phyloP scores from a whole-genome alignment of 2,888 invertebrate genomes.

The Bursaphelenchus okinawaensis region DNA sequence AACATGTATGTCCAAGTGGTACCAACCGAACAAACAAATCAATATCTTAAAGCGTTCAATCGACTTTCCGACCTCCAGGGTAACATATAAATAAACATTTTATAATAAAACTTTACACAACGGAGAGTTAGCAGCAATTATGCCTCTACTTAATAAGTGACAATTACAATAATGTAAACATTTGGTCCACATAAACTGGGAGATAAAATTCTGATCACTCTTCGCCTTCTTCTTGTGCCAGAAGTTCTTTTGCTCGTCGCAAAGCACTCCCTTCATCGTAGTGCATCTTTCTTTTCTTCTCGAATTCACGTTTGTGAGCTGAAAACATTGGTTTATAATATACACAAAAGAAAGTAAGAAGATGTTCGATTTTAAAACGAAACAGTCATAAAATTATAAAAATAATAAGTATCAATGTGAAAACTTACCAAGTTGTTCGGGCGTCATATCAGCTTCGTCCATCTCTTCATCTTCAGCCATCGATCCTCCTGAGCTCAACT shows the following conservation, averaged over 20 bases:
- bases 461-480: conserved; percentile 32
- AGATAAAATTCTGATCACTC: background rate
- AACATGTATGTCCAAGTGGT: background rate
- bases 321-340: conserved; percentile 16
- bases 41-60: background rate
- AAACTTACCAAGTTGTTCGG: conserved; percentile 39
- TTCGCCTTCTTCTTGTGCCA: conserved; percentile 12
- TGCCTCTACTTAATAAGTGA: background rate
- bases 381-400: background rate
- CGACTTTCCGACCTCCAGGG: background rate
- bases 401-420: too few species aligned
- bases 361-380: background rate
- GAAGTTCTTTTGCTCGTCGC: conserved; percentile 80
- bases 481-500: conserved; percentile 21
- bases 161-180: background rate
- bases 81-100: background rate
- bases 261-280: conserved; percentile 96
- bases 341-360: background rate
- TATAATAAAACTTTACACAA: background rate
- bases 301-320: conserved; percentile 65
- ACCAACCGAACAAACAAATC: background rate
- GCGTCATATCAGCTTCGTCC: conserved; percentile 41
- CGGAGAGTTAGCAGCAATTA: background rate
- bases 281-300: conserved; percentile 87
- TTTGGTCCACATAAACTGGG: background rate